Evolutionary conservation across 2,113 vertebrate genomes (phyloP).

Genomic region (Dendropsophus ebraccatus): DNA sequence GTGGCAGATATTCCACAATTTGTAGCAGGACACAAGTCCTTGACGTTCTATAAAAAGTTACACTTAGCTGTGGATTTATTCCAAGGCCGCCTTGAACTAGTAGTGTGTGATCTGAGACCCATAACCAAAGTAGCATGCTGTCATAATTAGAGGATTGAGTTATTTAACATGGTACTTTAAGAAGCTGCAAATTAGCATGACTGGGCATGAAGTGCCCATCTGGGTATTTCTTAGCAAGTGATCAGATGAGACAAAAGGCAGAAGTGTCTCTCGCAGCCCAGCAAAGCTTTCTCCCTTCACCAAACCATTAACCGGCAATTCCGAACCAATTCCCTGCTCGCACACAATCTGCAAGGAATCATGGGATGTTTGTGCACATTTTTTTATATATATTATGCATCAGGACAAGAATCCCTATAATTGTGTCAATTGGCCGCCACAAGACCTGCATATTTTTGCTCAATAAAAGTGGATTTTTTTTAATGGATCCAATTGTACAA

Average conservation of each 20-base stretch:
- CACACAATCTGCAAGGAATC: not conserved
- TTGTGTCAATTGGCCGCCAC: not conserved
- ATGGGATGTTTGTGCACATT: not conserved
- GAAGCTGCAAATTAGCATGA: conserved; percentile 56
- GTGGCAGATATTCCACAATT: not conserved
- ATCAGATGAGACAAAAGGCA: conserved; percentile 43
- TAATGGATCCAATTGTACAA: conserved; percentile 50
- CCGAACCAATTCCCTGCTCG: not conserved
- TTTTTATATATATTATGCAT: not conserved
- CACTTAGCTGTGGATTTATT: conserved; percentile 36
- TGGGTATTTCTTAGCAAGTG: conserved; percentile 54
- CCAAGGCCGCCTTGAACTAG: conserved; percentile 28
- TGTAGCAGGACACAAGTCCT: not conserved
- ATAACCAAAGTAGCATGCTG: conserved; percentile 54
- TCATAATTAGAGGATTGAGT: conserved; percentile 58
- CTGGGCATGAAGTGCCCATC: conserved; percentile 54
- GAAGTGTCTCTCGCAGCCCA: conserved; percentile 21
- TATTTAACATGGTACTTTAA: conserved; percentile 57
- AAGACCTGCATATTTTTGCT: not conserved
- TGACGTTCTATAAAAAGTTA: conserved; percentile 8
- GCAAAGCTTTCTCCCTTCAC: not conserved
- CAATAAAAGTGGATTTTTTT: conserved; percentile 13
- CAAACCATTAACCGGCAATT: conserved; percentile 33
- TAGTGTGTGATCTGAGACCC: conserved; percentile 54
- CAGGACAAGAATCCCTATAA: not conserved